These are phyloP conservation scores for Poliocrania exsul DNA, from an alignment of 2,797 vertebrate genomes.

Conservation along the genomic window DNA sequence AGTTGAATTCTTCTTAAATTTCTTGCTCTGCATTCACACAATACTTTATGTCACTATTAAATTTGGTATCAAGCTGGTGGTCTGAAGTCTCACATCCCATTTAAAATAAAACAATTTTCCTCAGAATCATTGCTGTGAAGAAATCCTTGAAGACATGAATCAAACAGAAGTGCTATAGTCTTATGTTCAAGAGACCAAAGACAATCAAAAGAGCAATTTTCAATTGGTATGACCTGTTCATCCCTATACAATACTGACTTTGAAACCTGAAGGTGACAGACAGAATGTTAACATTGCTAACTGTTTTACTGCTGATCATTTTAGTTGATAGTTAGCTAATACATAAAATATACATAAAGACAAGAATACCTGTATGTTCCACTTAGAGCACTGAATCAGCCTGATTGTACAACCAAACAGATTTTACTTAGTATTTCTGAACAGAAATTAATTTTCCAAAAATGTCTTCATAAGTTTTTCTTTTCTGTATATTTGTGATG, in stretches of 20 bases:
- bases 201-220: neutral
- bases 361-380: neutral
- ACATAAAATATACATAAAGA: neutral
- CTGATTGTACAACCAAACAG: neutral
- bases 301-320: neutral
- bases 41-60: neutral
- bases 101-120: neutral
- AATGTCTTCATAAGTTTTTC: neutral
- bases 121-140: neutral
- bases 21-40: neutral
- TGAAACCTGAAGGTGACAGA: neutral
- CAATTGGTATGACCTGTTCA: neutral
- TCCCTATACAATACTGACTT: neutral
- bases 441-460: neutral
- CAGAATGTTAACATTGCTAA: neutral
- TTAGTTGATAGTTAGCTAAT: neutral
- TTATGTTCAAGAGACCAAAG: neutral
- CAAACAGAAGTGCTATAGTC: neutral
- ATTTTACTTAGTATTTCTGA: neutral
- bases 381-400: neutral
- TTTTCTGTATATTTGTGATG: neutral
- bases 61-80: neutral
- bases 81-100: neutral
- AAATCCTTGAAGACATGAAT: neutral
- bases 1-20: neutral